Base-by-base conservation (phyloP, 2,113 vertebrate genomes). In the chimpanzee (Pan troglodytes) region DNA sequence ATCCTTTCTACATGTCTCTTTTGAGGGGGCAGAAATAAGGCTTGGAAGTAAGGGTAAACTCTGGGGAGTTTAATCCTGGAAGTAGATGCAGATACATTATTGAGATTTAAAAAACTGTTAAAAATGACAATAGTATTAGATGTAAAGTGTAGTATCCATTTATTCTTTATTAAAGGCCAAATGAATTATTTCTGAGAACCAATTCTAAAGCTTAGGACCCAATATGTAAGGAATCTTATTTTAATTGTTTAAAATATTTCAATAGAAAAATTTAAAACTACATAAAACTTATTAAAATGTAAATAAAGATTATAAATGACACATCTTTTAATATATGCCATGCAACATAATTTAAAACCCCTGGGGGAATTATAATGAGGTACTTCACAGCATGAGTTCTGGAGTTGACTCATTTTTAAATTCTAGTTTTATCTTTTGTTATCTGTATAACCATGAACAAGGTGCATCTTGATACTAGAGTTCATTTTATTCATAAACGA, bases 321-420 rank as follows among this genome's bases (percentile, higher is more conserved):
- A 75, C 11, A 18, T 72, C 27, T 93, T 95, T 96, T 89, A 94
- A n/a, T 96, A 40, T 20, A 78, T 80, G 23, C 14, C 61, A 80
- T 93, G 89, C 64, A 83, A 89, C 93, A 83, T 87, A 95, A 88
- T 94, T 91, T 79, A 94, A 90, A 94, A 22, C 57, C 12, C 30
- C 76, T 52, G 72, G 61, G 86, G 35, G 20, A 86, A 67, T 94
- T 61, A 43, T 84, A 94, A 70, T 93, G 85, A 94, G 30, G 32
- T 83, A 59, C 38, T 90, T 93, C 70, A 64, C 73, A 92, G 20
- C 85, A 12, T 67, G 79, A 86, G 9, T 83, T 86, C n/a, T 83
- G 13, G 11, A 82, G 55, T 59, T 25, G 12, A 68, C 18, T 61
- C 20, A 43, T 83, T 93, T 88, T 68, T 75, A 79, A 93, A 92